These are phyloP conservation scores for Bicyclus anynana DNA, from an alignment of 1,140 invertebrate genomes.

Conservation along the genomic window DNA sequence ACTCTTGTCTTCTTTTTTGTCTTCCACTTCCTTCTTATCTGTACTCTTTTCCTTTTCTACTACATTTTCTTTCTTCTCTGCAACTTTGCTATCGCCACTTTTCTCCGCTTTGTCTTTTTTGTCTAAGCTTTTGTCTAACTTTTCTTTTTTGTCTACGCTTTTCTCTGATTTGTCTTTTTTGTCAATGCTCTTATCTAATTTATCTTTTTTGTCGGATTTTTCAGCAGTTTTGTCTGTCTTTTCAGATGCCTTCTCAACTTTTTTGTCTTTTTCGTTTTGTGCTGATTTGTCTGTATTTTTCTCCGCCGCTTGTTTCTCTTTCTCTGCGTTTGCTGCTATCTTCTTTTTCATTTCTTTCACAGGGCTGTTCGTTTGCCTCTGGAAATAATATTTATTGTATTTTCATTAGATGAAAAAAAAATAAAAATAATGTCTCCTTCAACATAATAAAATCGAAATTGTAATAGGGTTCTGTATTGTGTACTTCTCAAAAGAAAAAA, in stretches of 20 bases:
- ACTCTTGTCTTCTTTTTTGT: constrained; percentile 36
- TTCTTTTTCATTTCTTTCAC: constrained; percentile 71
- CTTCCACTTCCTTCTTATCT: constrained; percentile 32
- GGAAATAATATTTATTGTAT: background rate
- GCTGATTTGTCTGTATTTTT: constrained; percentile 31
- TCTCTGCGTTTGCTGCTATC: constrained; percentile 60
- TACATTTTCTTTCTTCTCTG: constrained; percentile 25
- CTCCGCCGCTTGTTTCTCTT: constrained; percentile 54
- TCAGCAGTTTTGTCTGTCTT: constrained; percentile 33
- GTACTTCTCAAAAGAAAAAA: no score
- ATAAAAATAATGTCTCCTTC: no score
- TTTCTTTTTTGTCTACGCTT: constrained; percentile 30
- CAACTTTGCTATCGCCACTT: constrained; percentile 3
- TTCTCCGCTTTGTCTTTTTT: constrained; percentile 23
- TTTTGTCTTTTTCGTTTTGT: constrained; percentile 34
- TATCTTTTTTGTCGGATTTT: constrained; percentile 32
- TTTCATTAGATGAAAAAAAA: no score
- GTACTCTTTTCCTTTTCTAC: constrained; percentile 28
- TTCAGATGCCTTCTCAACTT: constrained; percentile 27
- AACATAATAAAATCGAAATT: no score
- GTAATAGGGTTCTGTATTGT: no score
- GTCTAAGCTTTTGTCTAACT: constrained; percentile 5
- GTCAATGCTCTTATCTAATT: constrained; percentile 19
- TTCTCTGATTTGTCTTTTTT: constrained; percentile 19
- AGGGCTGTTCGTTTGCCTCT: constrained; percentile 53